Conservation (phyloP, 2,888 invertebrate species). For the Microdon myrmicae region DNA sequence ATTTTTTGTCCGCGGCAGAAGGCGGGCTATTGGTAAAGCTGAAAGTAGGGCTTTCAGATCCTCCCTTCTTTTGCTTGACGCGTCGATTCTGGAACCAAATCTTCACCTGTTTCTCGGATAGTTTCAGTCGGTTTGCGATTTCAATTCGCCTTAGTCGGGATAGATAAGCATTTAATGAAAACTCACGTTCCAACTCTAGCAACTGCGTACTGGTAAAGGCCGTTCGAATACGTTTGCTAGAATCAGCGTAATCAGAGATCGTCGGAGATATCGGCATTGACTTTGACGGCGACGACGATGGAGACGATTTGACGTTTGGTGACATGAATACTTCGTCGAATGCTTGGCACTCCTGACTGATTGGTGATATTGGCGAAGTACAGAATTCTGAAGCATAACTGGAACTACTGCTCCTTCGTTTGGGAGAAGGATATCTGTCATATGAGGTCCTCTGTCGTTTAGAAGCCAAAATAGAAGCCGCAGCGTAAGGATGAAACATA, state of each 20-base stretch:
- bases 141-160: constrained; percentile 90
- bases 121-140: constrained; percentile 86
- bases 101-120: constrained; percentile 95
- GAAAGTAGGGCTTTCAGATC: constrained; percentile 70
- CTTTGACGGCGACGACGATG: constrained; percentile 34
- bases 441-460: constrained; percentile 28
- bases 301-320: constrained; percentile 21
- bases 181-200: constrained; percentile 88
- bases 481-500: constrained; percentile 37
- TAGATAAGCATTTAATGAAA: constrained; percentile 89
- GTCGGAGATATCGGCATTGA: constrained; percentile 59
- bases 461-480: constrained; percentile 21
- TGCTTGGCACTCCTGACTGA: constrained; percentile 57
- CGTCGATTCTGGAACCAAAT: constrained; percentile 94
- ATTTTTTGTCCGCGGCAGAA: constrained; percentile 17
- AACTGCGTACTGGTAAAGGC: constrained; percentile 93
- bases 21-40: constrained; percentile 55
- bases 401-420: constrained; percentile 52
- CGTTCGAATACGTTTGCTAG: constrained; percentile 89
- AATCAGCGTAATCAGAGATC: constrained; percentile 70
- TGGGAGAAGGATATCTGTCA: constrained; percentile 37
- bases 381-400: constrained; percentile 58
- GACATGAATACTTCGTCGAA: constrained; percentile 56
- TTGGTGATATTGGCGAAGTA: constrained; percentile 63
- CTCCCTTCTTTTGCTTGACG: constrained; percentile 93